phyloP scores from a whole-genome alignment of 2,888 invertebrate species.

The Petrolisthes cinctipes region DNA sequence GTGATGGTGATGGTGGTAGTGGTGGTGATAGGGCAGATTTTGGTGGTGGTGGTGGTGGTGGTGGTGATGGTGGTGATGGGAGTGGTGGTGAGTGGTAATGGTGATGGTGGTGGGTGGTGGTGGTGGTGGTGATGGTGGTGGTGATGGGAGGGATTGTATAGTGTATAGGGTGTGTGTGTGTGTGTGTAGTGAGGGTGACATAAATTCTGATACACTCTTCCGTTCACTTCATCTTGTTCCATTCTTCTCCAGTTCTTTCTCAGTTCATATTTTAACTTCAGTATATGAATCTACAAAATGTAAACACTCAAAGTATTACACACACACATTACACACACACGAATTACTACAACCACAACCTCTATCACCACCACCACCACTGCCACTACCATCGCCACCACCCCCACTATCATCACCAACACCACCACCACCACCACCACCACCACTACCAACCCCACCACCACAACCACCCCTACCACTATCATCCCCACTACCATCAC shows the following conservation, averaged over 20 bases:
- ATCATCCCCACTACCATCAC: background rate
- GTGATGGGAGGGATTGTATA: background rate
- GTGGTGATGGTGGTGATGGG: background rate
- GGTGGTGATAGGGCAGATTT: background rate
- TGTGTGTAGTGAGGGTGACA: background rate
- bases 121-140: background rate
- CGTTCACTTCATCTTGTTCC: too few species aligned
- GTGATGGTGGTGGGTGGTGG: background rate
- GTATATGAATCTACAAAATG: too few species aligned
- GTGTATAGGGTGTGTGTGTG: background rate
- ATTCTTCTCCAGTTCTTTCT: too few species aligned
- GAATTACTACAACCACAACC: background rate
- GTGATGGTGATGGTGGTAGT: background rate
- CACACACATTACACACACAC: too few species aligned
- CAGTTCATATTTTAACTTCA: too few species aligned
- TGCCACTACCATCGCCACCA: background rate
- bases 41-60: too few species aligned
- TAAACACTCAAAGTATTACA: background rate
- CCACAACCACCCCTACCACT: background rate
- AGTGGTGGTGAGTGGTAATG: background rate
- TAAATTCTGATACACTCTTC: too few species aligned
- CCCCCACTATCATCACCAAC: too few species aligned
- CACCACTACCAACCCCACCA: background rate
- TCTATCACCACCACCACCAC: background rate
- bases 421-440: too few species aligned